Conservation (phyloP, 2,113 vertebrate species). For the Dissostichus mawsoni region DNA sequence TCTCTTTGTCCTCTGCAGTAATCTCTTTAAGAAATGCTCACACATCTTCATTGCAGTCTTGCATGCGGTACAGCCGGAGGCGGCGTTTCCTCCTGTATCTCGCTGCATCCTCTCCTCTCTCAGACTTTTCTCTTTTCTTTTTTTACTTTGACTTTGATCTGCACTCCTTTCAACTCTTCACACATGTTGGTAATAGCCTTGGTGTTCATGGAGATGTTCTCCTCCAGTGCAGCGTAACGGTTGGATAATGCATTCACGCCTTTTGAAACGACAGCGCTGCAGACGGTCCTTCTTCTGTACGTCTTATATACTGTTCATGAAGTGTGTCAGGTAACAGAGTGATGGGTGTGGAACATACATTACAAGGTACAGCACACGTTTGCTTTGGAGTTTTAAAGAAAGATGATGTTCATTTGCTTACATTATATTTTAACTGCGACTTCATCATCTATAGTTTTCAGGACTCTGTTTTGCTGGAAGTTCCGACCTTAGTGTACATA, state of each 20-base stretch:
- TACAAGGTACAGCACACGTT: constrained; percentile 41
- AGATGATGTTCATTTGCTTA: not conserved
- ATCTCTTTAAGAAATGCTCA: constrained; percentile 23
- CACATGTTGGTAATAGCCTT: constrained; percentile 70
- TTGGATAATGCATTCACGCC: constrained; percentile 69
- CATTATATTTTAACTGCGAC: too few relatives aligned
- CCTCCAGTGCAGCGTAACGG: constrained; percentile 50
- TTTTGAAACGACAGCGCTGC: constrained; percentile 63
- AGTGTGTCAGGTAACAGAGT: constrained; percentile 41
- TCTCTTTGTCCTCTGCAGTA: not conserved
- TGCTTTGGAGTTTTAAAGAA: constrained; percentile 15
- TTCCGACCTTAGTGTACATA: not conserved
- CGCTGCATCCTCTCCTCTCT: constrained; percentile 56
- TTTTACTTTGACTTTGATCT: constrained; percentile 66
- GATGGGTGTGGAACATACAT: constrained; percentile 18
- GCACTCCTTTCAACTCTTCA: constrained; percentile 68
- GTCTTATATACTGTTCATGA: constrained; percentile 25
- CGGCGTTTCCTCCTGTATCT: constrained; percentile 43
- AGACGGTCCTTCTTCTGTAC: constrained; percentile 48
- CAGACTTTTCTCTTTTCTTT: constrained; percentile 19
- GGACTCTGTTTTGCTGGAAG: not conserved
- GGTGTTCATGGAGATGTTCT: constrained; percentile 70
- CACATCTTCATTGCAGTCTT: constrained; percentile 29
- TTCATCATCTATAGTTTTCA: too few relatives aligned
- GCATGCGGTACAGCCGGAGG: constrained; percentile 35